Evolutionary conservation across 2,113 vertebrate species (phyloP).

Genomic region (Thinocorus orbignyianus): DNA sequence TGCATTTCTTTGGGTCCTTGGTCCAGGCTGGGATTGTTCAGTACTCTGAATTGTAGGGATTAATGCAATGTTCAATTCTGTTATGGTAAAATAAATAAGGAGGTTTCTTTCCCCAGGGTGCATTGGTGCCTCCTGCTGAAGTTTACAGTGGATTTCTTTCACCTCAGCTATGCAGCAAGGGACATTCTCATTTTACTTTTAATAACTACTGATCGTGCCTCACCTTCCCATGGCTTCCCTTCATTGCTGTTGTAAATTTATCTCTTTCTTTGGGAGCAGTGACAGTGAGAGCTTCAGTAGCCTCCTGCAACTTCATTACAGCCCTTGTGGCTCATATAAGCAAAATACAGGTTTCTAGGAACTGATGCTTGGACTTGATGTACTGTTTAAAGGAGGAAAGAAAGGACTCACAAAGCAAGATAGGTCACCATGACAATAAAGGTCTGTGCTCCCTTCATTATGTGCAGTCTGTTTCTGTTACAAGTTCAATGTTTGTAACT

Average conservation of each 20-base stretch:
- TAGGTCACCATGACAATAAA: background rate
- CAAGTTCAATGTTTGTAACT: background rate
- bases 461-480: background rate
- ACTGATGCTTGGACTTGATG: background rate
- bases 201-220: background rate
- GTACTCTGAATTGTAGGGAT: background rate
- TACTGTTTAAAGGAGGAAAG: background rate
- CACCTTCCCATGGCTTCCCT: background rate
- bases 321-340: background rate
- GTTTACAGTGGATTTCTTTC: background rate
- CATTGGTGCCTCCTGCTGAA: background rate
- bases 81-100: background rate
- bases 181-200: background rate
- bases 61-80: background rate
- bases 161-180: background rate
- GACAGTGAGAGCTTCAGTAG: background rate
- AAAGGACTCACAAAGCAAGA: background rate
- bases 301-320: background rate
- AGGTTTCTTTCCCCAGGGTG: background rate
- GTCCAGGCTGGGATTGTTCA: background rate
- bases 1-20: background rate
- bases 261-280: background rate
- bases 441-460: background rate
- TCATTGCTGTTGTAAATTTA: background rate
- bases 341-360: background rate